A percentile compares a stretch with the other conserved stretches of the same genome.
phyloP scores from a whole-genome alignment of 2,888 invertebrate species.

The Cryptophagus acutangulus region DNA sequence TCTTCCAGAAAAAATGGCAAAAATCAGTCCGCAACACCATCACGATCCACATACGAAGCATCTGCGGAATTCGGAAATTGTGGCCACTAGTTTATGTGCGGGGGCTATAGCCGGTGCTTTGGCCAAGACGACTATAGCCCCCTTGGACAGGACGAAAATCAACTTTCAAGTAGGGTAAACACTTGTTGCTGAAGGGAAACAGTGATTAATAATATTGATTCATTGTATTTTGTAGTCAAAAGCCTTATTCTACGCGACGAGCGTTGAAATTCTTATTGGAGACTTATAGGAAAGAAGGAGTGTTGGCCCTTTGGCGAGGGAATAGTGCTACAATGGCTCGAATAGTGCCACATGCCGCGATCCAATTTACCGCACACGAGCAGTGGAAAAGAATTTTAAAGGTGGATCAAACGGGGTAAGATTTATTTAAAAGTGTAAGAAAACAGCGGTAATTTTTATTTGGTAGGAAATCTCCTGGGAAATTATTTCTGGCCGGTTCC shows the following conservation, averaged over 20 bases:
- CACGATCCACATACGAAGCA: conserved; percentile 26
- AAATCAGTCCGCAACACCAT: conserved; percentile 18
- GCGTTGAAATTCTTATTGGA: conserved; percentile 63
- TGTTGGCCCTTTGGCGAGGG: conserved; percentile 87
- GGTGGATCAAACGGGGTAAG: conserved; percentile 60
- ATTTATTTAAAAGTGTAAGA: neutral
- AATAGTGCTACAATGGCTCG: conserved; percentile 98
- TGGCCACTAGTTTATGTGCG: conserved; percentile 78
- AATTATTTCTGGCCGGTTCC: conserved; percentile 83
- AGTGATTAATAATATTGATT: conserved; percentile 4
- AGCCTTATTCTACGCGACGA: conserved; percentile 66
- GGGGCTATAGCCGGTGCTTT: conserved; percentile 92
- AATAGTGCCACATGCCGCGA: conserved; percentile 94
- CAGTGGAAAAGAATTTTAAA: conserved; percentile 84
- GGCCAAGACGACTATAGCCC: conserved; percentile 95
- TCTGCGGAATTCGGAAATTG: conserved; percentile 55
- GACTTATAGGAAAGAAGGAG: conserved; percentile 72
- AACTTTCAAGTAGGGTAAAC: conserved; percentile 85
- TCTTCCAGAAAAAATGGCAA: conserved; percentile 26
- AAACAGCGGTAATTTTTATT: conserved; percentile 16
- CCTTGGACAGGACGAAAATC: conserved; percentile 95
- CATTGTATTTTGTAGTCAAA: conserved; percentile 51
- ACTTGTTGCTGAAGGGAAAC: conserved; percentile 2
- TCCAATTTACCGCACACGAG: conserved; percentile 97
- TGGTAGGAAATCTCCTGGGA: conserved; percentile 43